Evolutionary conservation across 2,888 invertebrate species (phyloP), one percentile per base, ranked within the genome.

Genomic region (Colostygia pectinataria): DNA sequence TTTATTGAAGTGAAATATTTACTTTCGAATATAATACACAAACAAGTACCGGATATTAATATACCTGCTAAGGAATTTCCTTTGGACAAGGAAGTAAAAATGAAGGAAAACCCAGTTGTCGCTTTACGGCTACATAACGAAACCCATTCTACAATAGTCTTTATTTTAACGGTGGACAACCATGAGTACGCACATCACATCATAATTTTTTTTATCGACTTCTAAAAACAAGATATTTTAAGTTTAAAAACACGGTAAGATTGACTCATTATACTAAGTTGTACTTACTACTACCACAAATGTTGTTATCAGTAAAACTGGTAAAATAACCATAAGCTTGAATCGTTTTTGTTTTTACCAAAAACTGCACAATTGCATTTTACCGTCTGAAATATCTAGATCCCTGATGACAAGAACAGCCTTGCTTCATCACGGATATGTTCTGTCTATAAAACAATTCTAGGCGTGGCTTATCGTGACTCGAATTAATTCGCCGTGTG

Each of bases 401-500:
- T 36, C 64, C 68, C 61, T 53, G 70, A 78, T 80, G 81, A 77
- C 76, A 78, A 80, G 77, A 77, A 61, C 68, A 75, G 71, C 74
- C 71, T 77, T 71, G 74, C 73, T 71, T 77, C 74, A 77, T 78
- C 79, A 75, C 78, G 80, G 80, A 78, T 73, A 74, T 66, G n/a
- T 45, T 77, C 65, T 73, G 76, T 76, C 65, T 73, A 75, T 77
- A 81, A 77, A 37, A 85, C 84, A 82, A 84, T 81, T 75, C 76
- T 65, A 73, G 87, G 87, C 85, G 86, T 81, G 83, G 78, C 64
- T 18, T 46, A 39, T 84, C 87, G 86, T 86, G 87, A 87, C 82
- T 82, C 45, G 77, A 75, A 78, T 80, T 79, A 79, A 80, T 83
- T 80, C 74, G 75, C 76, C 77, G 76, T 79, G 80, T 82, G 83